phyloP scores from a whole-genome alignment of 2,888 invertebrate genomes.

The Xylophagus ater region DNA sequence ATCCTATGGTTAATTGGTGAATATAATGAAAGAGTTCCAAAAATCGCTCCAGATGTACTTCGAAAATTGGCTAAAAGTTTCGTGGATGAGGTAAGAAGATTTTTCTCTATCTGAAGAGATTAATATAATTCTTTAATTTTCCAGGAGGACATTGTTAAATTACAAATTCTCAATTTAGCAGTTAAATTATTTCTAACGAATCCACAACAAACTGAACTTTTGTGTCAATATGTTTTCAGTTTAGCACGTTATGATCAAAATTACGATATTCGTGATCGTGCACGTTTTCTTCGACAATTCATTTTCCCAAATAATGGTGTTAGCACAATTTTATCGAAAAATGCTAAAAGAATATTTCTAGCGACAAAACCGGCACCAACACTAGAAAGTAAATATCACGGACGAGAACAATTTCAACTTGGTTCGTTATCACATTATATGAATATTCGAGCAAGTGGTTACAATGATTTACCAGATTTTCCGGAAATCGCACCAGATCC shows the following conservation, averaged over 20 bases:
- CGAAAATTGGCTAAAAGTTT: constrained; percentile 83
- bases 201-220: constrained; percentile 69
- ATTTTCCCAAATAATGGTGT: constrained; percentile 50
- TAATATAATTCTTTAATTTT: constrained; percentile 9
- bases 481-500: constrained; percentile 67
- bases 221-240: constrained; percentile 88
- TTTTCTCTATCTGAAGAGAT: background rate
- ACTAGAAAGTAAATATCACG: constrained; percentile 72
- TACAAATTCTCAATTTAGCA: constrained; percentile 90
- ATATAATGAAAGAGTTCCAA: constrained; percentile 72
- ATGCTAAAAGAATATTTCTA: constrained; percentile 76
- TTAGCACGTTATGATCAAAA: constrained; percentile 94
- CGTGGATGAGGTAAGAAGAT: constrained; percentile 55
- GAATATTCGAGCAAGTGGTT: constrained; percentile 74
- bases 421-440: constrained; percentile 93
- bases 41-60: constrained; percentile 81
- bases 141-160: constrained; percentile 87
- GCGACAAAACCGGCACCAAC: constrained; percentile 90
- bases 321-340: constrained; percentile 46
- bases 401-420: constrained; percentile 78
- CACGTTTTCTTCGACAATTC: constrained; percentile 75
- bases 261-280: constrained; percentile 94
- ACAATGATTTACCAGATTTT: constrained; percentile 77
- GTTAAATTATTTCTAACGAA: constrained; percentile 86
- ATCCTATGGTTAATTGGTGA: constrained; percentile 91